Evolutionary conservation across 2,797 vertebrate species (phyloP).

Genomic region (Masticophis lateralis): DNA sequence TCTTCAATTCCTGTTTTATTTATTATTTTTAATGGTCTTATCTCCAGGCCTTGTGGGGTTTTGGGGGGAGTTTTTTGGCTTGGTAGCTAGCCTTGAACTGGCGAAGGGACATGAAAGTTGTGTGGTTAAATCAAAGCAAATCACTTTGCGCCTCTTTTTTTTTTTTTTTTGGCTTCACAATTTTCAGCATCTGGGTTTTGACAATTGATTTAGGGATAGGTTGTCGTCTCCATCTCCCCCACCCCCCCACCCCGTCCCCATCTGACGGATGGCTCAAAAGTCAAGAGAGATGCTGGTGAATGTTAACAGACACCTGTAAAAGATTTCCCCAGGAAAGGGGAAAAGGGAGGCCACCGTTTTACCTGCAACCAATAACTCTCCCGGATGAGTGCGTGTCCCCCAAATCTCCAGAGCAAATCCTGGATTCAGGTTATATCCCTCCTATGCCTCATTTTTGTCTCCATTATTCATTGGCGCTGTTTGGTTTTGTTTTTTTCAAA

Average conservation of each 20-base stretch:
- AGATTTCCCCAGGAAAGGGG: background rate
- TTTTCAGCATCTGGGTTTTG: conserved; percentile 47
- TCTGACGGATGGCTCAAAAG: background rate
- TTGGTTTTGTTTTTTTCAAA: background rate
- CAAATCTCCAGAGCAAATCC: background rate
- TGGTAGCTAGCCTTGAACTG: conserved; percentile 28
- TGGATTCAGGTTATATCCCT: background rate
- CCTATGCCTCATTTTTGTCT: background rate
- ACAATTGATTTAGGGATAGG: background rate
- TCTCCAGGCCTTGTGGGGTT: background rate
- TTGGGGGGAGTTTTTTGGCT: background rate
- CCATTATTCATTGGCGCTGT: background rate
- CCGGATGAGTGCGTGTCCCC: background rate
- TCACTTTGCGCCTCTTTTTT: conserved; percentile 42
- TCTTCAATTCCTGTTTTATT: background rate
- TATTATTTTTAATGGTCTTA: background rate
- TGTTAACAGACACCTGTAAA: background rate
- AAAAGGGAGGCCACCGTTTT: background rate
- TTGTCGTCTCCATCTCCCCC: background rate
- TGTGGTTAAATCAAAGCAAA: conserved; percentile 40
- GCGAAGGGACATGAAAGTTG: background rate
- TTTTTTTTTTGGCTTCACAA: conserved; percentile 26
- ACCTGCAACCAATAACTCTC: background rate
- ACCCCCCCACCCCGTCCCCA: no score
- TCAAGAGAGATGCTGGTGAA: background rate